phyloP scores from a whole-genome alignment of 2,113 vertebrate genomes.

The Cisticola juncidis region DNA sequence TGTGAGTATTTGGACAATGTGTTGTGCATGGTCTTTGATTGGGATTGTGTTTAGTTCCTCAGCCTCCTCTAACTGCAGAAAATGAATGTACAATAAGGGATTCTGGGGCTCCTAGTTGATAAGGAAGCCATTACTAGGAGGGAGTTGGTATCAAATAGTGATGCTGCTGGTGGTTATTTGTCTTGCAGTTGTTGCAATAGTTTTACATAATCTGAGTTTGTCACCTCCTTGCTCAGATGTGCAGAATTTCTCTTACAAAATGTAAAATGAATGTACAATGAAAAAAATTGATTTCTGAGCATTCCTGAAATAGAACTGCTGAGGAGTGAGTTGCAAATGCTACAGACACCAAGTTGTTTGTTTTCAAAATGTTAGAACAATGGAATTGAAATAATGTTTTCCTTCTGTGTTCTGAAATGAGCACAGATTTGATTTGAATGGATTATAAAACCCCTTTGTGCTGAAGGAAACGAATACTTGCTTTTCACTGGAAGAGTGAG shows the following conservation, averaged over 20 bases:
- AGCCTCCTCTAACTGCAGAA: slow-evolving; percentile 2
- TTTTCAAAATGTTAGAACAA: neutral
- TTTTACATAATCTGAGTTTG: slow-evolving; percentile 22
- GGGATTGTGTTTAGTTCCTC: neutral
- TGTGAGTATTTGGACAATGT: slow-evolving; percentile 66
- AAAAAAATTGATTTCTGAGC: neutral
- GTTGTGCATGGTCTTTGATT: neutral
- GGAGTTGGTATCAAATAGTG: neutral
- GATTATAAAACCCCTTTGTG: neutral
- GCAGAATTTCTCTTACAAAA: neutral
- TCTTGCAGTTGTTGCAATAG: neutral
- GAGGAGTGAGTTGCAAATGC: neutral
- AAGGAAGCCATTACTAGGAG: slow-evolving; percentile 34
- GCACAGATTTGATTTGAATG: neutral
- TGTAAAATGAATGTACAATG: rapidly evolving
- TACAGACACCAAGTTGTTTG: neutral
- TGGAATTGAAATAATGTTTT: neutral
- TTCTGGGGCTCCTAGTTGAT: neutral
- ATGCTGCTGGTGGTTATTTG: neutral
- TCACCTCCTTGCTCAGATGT: neutral
- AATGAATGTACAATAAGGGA: neutral
- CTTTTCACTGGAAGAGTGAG: neutral
- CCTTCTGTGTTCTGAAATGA: neutral
- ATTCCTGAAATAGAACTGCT: neutral
- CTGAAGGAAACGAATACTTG: neutral